Evolutionary conservation across 2,797 vertebrate genomes (phyloP).

Genomic region (Numenius phaeopus): DNA sequence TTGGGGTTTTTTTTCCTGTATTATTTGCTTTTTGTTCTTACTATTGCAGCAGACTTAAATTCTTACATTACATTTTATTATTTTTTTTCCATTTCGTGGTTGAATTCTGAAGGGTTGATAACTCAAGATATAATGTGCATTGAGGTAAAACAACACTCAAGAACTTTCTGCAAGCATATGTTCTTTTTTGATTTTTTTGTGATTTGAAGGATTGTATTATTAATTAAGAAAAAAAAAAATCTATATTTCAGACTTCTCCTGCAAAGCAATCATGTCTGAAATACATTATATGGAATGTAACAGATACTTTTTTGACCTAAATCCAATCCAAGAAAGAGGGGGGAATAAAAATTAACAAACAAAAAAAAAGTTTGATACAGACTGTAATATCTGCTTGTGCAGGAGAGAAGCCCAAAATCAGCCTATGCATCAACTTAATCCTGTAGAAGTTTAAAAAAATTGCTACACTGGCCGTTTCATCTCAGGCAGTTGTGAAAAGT

Average conservation of each 20-base stretch:
- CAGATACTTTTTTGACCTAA: not conserved
- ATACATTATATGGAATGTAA: not conserved
- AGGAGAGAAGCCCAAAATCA: not conserved
- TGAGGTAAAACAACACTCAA: not conserved
- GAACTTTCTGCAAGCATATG: not conserved
- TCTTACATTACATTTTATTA: no score
- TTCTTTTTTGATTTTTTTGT: not conserved
- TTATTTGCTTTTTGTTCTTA: not conserved
- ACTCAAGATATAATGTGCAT: not conserved
- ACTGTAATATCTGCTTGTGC: not conserved
- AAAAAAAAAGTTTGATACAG: not conserved
- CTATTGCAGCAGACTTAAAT: not conserved
- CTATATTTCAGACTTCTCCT: not conserved
- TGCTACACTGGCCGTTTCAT: not conserved
- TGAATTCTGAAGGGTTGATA: not conserved
- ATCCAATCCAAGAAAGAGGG: not conserved
- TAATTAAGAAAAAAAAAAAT: not conserved
- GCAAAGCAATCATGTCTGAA: not conserved
- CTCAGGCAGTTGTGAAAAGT: not conserved
- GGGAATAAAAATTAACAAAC: not conserved
- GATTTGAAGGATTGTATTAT: not conserved
- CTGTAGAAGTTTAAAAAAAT: not conserved
- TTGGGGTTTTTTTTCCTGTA: not conserved
- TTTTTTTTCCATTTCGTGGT: not conserved
- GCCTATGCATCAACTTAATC: not conserved